A percentile compares a stretch with the other conserved stretches of the same genome.
Evolutionary conservation across 2,797 vertebrate species (phyloP).

Genomic region (Bucorvus abyssinicus): DNA sequence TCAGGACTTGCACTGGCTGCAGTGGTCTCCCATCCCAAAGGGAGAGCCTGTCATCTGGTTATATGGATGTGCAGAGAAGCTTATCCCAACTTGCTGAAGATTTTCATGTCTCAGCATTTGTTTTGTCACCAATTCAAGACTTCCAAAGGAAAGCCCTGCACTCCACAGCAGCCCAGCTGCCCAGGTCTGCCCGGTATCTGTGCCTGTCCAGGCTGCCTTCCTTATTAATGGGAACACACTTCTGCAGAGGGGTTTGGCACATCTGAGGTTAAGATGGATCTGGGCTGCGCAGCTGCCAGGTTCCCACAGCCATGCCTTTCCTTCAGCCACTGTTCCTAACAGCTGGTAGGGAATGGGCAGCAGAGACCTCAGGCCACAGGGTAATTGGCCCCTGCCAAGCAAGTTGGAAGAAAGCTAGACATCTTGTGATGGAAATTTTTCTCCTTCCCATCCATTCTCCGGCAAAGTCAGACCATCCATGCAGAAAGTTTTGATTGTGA

Average conservation of each 20-base stretch:
- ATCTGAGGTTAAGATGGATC: neutral
- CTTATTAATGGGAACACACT: neutral
- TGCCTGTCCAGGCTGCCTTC: neutral
- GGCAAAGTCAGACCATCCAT: neutral
- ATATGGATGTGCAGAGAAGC: neutral
- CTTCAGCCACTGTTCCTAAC: neutral
- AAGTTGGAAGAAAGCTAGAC: neutral
- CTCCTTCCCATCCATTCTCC: neutral
- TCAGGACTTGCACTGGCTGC: neutral
- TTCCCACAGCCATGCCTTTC: neutral
- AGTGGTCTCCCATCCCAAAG: neutral
- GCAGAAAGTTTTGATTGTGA: neutral
- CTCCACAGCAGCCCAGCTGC: neutral
- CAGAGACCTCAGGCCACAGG: neutral
- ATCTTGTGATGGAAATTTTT: neutral
- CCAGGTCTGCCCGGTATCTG: neutral
- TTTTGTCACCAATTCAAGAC: neutral
- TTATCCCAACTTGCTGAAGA: neutral
- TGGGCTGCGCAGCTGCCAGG: neutral
- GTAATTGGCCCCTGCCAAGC: neutral
- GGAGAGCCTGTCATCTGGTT: neutral
- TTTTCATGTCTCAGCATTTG: neutral
- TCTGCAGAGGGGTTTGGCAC: neutral
- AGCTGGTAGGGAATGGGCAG: neutral
- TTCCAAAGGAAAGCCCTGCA: neutral